These are phyloP conservation scores for Dromas ardeola DNA, from an alignment of 2,113 vertebrate genomes.

Conservation along the genomic window DNA sequence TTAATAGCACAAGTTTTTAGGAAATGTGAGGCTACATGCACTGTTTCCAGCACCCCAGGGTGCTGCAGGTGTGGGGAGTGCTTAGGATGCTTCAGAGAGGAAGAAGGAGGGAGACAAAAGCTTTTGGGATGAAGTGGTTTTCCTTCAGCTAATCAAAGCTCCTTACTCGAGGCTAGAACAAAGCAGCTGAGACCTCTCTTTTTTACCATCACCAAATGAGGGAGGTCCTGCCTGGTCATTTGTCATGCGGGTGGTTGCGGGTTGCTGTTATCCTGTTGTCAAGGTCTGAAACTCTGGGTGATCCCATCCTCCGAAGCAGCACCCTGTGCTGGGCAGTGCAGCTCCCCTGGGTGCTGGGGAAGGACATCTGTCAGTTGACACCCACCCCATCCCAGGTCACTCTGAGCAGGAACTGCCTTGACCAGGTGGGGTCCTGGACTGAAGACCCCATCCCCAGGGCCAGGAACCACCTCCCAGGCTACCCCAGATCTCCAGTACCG, in stretches of 20 bases:
- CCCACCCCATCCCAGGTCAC: background rate
- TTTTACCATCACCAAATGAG: background rate
- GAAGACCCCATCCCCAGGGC: background rate
- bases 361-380: background rate
- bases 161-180: background rate
- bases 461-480: background rate
- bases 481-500: background rate
- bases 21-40: background rate
- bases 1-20: background rate
- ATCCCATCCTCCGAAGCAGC: background rate
- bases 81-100: slow-evolving; percentile 32
- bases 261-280: background rate
- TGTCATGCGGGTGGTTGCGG: rapidly evolving
- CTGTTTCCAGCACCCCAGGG: slow-evolving; percentile 38
- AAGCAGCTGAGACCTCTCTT: background rate
- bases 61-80: slow-evolving; percentile 28
- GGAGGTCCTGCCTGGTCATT: background rate
- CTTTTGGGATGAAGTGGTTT: slow-evolving; percentile 29
- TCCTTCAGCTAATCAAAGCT: slow-evolving; percentile 11
- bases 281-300: background rate
- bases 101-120: background rate
- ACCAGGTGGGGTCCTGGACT: background rate
- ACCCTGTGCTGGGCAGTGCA: background rate
- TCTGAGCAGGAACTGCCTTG: background rate
- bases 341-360: background rate